Base-by-base conservation (phyloP, 2,888 invertebrate genomes). In the Ophonus ardosiacus region DNA sequence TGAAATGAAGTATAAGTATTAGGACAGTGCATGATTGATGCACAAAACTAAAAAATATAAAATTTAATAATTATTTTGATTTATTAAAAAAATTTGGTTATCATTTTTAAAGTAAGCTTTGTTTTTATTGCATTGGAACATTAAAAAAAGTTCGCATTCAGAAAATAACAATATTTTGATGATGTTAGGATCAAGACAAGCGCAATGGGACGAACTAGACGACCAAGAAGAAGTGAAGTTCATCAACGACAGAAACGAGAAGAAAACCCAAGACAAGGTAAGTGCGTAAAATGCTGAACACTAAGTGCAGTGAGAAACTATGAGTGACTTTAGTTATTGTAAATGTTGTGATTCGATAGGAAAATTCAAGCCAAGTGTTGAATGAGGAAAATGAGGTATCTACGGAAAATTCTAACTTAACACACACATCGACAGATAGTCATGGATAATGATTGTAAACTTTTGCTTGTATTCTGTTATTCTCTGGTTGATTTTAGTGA, bases 201-300 rank as follows among this genome's bases (percentile, higher is more conserved):
- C 90, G 43, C 89, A 89, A 85, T 86, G 89, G 24, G 89, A 89
- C 81, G 86, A 86, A 84, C 85, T 88, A 13, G 88, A 88, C 65
- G 87, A 88, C 59, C 84, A 87, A 71, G 87, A 87, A 63, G 88
- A 88, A 79, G 65, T 87, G 74, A 86, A 88, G 78, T 63, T 85
- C 13, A 40, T 85, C 18, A 51, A 68, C 38, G 68, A 68, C 10
- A 24, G 71, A 71, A 80, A 63, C 40, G 80, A 80, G 18, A 85
- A 85, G n/a, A 85, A 85, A 78, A 15, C 56, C 13, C 84, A 78
- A 15, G 84, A 84, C 51, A 84, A 84, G 63, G 83, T 83, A 61
- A 83, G 59, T 76, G 17, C 40, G 18, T 43, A 74, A 38, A 38
- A 40, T 74, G n/a, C 15, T 38, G 5, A 65, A 21, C 31, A 5